A percentile compares a stretch with the other conserved stretches of the same genome.
Evolutionary conservation across 2,797 vertebrate species (phyloP).

Genomic region (Otolemur crassicaudatus): DNA sequence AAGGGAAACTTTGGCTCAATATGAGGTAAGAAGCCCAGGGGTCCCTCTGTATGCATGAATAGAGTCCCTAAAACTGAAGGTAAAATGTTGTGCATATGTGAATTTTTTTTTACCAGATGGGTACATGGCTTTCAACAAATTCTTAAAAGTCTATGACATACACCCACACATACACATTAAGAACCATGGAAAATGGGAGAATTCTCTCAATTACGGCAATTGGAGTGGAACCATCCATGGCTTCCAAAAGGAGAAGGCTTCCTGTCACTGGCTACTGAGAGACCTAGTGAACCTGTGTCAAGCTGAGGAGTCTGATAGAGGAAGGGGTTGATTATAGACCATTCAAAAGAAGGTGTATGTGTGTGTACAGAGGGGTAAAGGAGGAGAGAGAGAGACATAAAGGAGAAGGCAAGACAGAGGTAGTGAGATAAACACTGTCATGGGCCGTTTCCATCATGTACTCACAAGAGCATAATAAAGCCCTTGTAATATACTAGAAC

Average conservation of each 20-base stretch:
- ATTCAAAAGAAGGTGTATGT: constrained; percentile 10
- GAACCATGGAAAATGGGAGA: not conserved
- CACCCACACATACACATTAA: not conserved
- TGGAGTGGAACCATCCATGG: not conserved
- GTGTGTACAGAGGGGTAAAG: constrained; percentile 65
- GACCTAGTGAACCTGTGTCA: constrained; percentile 37
- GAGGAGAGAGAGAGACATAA: constrained; percentile 73
- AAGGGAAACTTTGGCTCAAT: constrained; percentile 31
- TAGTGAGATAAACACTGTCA: constrained; percentile 92
- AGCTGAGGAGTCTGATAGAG: constrained; percentile 22
- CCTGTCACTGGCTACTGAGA: not conserved
- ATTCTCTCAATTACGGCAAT: not conserved
- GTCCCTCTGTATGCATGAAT: not conserved
- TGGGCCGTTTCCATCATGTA: constrained; percentile 92
- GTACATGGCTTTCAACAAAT: not conserved
- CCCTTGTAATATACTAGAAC: constrained; percentile 99
- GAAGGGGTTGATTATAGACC: constrained; percentile 33
- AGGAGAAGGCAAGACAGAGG: constrained; percentile 84
- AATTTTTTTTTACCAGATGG: not conserved
- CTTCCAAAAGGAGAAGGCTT: constrained; percentile 39
- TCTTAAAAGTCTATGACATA: constrained; percentile 11
- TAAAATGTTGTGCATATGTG: not conserved
- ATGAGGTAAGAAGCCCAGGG: not conserved
- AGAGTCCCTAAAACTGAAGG: constrained; percentile 33
- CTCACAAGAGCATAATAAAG: constrained; percentile 99